These are phyloP conservation scores for Scolopax mira DNA, from an alignment of 2,113 vertebrate genomes.

Conservation along the genomic window DNA sequence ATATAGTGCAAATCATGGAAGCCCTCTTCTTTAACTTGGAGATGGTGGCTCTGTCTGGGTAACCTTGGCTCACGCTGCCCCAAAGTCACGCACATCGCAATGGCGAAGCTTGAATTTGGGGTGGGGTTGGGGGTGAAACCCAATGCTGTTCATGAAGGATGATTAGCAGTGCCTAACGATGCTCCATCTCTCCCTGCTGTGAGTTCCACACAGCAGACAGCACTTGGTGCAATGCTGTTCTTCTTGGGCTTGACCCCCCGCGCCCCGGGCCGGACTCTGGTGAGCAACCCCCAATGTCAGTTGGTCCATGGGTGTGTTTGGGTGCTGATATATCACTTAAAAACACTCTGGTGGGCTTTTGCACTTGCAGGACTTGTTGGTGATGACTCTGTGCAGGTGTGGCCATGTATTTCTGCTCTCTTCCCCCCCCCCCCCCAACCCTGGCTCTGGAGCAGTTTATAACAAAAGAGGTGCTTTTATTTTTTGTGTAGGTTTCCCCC, in stretches of 20 bases:
- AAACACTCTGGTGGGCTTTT: neutral
- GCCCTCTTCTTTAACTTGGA: neutral
- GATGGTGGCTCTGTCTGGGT: neutral
- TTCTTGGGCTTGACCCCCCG: neutral
- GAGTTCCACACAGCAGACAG: neutral
- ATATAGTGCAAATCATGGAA: fast-evolving
- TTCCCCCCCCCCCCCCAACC: fast-evolving
- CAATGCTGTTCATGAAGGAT: fast-evolving
- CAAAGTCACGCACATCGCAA: fast-evolving
- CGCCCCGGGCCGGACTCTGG: neutral
- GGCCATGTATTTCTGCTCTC: fast-evolving
- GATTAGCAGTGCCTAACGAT: too few relatives aligned
- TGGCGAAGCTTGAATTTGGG: fast-evolving
- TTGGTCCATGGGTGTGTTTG: neutral
- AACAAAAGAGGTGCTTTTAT: neutral
- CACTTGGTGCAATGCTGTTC: neutral
- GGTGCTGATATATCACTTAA: fast-evolving
- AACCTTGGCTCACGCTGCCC: fast-evolving
- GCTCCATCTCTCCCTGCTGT: neutral
- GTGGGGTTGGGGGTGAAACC: too few relatives aligned
- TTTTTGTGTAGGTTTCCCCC: neutral
- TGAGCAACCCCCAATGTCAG: fast-evolving
- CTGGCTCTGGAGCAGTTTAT: neutral
- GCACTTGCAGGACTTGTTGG: neutral
- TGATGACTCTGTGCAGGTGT: neutral